phyloP scores from a whole-genome alignment of 2,888 invertebrate species.

The Dendrolimus houi region DNA sequence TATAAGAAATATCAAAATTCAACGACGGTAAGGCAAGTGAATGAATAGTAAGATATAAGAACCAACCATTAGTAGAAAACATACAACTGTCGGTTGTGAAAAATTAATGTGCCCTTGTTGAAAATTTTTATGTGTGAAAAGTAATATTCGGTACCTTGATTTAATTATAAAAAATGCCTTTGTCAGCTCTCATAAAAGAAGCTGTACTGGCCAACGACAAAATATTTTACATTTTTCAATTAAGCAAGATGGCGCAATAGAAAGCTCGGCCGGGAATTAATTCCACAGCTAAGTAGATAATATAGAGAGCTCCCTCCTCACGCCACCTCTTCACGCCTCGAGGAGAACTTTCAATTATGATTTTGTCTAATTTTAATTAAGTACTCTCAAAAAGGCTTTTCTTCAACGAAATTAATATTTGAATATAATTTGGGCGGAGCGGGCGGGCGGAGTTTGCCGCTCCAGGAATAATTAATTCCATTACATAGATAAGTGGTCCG shows the following conservation, averaged over 20 bases:
- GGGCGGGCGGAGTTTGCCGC: conserved; percentile 73
- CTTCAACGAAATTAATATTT: conserved; percentile 76
- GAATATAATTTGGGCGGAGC: conserved; percentile 75
- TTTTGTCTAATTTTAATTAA: conserved; percentile 77
- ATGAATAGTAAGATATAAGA: too few relatives aligned
- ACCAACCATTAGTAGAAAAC: too few relatives aligned
- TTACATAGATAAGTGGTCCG: conserved; percentile 65
- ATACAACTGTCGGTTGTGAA: too few relatives aligned
- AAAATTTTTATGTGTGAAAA: neutral
- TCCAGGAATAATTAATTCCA: conserved; percentile 73
- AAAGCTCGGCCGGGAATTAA: conserved; percentile 56
- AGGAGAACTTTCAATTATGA: conserved; percentile 76
- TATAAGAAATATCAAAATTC: too few relatives aligned
- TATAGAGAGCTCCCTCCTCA: conserved; percentile 57
- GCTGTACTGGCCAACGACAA: conserved; percentile 29
- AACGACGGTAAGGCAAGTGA: too few relatives aligned
- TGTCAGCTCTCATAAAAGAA: conserved; percentile 11
- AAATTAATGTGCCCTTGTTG: too few relatives aligned
- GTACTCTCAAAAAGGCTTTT: conserved; percentile 75
- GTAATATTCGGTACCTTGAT: neutral
- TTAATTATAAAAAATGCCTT: neutral
- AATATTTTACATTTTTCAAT: conserved; percentile 59
- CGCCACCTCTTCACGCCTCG: conserved; percentile 69
- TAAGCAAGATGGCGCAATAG: conserved; percentile 48
- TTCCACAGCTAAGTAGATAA: conserved; percentile 71